A percentile compares a stretch with the other conserved stretches of the same genome.
Conservation (phyloP, 1,140 invertebrate genomes). For the Condylostylus longicornis region DNA sequence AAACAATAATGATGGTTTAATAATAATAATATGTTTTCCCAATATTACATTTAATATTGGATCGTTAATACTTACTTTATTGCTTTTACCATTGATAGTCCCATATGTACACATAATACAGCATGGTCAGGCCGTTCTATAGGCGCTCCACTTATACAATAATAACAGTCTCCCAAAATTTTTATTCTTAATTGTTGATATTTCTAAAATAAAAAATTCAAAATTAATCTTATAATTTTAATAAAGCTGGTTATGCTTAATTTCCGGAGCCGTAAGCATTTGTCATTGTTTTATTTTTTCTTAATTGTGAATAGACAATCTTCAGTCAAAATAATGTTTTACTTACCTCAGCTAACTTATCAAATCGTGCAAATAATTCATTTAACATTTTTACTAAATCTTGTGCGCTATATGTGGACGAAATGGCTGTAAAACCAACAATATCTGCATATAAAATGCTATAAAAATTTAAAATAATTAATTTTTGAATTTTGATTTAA, state of each 20-base stretch:
- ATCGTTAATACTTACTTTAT: slow-evolving; percentile 70
- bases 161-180: slow-evolving; percentile 91
- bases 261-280: no score
- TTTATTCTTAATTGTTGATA: slow-evolving; percentile 89
- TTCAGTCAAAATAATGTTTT: no score
- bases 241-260: no score
- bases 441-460: slow-evolving; percentile 83
- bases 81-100: slow-evolving; percentile 88
- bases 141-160: slow-evolving; percentile 86
- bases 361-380: slow-evolving; percentile 85
- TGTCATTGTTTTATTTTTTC: no score
- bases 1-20: neutral
- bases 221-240: neutral
- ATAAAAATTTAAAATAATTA: neutral
- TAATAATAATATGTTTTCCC: no score
- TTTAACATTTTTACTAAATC: slow-evolving; percentile 88
- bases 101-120: slow-evolving; percentile 88
- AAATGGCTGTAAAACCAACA: slow-evolving; percentile 86
- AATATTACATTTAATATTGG: no score
- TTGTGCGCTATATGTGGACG: slow-evolving; percentile 84
- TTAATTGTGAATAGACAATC: no score
- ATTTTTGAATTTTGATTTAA: neutral
- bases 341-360: slow-evolving; percentile 72
- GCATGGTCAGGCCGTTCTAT: slow-evolving; percentile 80
- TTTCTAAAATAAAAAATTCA: slow-evolving; percentile 44